phyloP scores from a whole-genome alignment of 2,113 vertebrate species.

The Lynx canadensis region DNA sequence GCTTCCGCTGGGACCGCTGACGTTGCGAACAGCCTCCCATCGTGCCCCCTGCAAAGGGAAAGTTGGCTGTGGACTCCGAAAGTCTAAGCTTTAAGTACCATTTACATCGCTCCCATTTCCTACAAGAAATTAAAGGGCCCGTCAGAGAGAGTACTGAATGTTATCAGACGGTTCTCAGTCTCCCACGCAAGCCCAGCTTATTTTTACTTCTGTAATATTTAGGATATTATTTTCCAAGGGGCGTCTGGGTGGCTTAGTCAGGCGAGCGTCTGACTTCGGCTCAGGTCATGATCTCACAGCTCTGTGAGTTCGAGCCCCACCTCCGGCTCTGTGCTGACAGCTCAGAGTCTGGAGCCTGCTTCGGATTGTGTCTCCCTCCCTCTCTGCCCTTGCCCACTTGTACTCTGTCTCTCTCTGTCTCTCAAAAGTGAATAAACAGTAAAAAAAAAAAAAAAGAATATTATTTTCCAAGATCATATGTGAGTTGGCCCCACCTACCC shows the following conservation, averaged over 20 bases:
- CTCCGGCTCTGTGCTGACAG: no score
- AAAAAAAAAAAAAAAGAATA: not conserved
- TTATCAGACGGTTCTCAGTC: not conserved
- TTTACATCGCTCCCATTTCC: not conserved
- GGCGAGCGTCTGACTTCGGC: no score
- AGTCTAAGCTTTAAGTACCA: not conserved
- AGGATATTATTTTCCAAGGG: not conserved
- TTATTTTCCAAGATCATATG: not conserved
- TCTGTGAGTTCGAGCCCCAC: no score
- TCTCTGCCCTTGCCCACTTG: no score
- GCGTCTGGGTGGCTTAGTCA: no score
- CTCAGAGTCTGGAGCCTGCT: no score
- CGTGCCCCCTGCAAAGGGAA: not conserved
- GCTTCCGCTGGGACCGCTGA: fast-evolving
- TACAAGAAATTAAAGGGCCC: not conserved
- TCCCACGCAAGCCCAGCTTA: not conserved
- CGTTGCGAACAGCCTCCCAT: no score
- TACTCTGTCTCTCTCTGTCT: no score
- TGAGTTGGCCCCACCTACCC: no score
- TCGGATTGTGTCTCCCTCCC: no score
- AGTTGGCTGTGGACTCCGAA: not conserved
- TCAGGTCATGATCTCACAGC: no score
- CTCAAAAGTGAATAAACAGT: no score
- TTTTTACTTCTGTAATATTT: not conserved
- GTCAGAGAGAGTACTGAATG: not conserved